phyloP scores from a whole-genome alignment of 2,797 vertebrate genomes.

The Nyctalus aviator region DNA sequence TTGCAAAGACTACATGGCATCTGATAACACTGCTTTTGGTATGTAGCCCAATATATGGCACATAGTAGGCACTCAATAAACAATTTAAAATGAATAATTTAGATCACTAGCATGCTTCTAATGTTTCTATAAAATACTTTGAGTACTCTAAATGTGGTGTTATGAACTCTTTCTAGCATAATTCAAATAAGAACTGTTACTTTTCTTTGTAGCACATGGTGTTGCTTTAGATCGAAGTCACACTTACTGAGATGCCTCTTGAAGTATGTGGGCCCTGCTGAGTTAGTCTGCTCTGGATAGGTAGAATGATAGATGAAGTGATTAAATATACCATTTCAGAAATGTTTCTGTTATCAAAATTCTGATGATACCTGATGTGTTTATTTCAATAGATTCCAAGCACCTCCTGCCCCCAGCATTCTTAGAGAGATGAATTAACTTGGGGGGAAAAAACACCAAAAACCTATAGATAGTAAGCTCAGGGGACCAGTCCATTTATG shows the following conservation, averaged over 20 bases:
- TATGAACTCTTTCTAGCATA: slow-evolving; percentile 7
- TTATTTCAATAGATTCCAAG: slow-evolving; percentile 42
- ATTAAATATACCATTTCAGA: slow-evolving; percentile 23
- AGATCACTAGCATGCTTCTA: background rate
- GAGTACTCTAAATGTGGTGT: background rate
- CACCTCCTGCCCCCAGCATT: background rate
- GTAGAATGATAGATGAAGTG: slow-evolving; percentile 34
- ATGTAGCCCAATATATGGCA: background rate
- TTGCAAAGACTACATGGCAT: background rate
- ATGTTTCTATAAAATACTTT: slow-evolving; percentile 16
- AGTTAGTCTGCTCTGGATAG: background rate
- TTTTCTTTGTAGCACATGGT: background rate
- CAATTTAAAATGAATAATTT: background rate
- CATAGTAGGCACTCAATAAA: background rate
- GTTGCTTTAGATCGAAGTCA: slow-evolving; percentile 38
- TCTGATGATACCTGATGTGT: slow-evolving; percentile 23
- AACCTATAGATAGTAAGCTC: slow-evolving; percentile 61
- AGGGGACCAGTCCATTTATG: slow-evolving; percentile 63
- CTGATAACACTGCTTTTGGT: background rate
- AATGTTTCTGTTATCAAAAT: slow-evolving; percentile 54
- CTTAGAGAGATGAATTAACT: slow-evolving; percentile 62
- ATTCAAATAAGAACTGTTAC: background rate
- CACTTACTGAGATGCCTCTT: slow-evolving; percentile 47
- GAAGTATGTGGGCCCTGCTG: background rate
- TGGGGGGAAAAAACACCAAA: background rate